Evolutionary conservation across 2,888 invertebrate genomes (phyloP), one percentile per base, ranked within the genome.

Genomic region (Drosophila glabriapex): DNA sequence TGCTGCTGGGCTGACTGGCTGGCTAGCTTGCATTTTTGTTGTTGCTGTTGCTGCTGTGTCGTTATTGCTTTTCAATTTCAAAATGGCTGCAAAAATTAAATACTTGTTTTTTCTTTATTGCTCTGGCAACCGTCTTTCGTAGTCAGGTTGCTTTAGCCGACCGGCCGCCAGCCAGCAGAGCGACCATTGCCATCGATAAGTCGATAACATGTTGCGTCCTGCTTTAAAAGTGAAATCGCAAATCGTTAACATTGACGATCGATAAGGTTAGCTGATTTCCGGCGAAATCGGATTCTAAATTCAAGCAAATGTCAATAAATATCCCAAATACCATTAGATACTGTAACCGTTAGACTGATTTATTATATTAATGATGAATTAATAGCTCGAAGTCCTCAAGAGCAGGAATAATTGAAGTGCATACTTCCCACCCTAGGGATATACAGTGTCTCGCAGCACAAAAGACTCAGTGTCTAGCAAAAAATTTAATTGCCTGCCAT

Each of bases 11-110:
- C 41, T 41, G 41, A n/a, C 35, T 35, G 37, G 19, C 43, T 43
- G 59, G 50, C 62, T 78, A 55, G 62, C 80, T 70, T 81, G 82
- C 74, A 82, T 69, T 78, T 62, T 71, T 81, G 78, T 77, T 76
- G 70, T 61, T 73, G 62, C n/a, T 43, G 59, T 22, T 59, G 70
- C 53, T 39, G 78, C 69, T 77, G 65, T 74, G 74, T 80, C 67
- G 78, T 81, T 80, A 81, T 81, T 78, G 81, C 81, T 81, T 74
- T 81, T 68, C 61, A 80, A 74, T 78, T 80, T 82, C 78, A 81
- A 80, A 80, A 80, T 80, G 80, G 80, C 80, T 75, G 82, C 78
- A 78, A 81, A 77, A 77, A 80, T 74, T 50, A 68, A 80, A 81
- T 80, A 80, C 80, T 81, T 77, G 80, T 80, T 80, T 80, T 76